Evolutionary conservation across 2,113 vertebrate species (phyloP).

Genomic region (Manacus vitellinus): DNA sequence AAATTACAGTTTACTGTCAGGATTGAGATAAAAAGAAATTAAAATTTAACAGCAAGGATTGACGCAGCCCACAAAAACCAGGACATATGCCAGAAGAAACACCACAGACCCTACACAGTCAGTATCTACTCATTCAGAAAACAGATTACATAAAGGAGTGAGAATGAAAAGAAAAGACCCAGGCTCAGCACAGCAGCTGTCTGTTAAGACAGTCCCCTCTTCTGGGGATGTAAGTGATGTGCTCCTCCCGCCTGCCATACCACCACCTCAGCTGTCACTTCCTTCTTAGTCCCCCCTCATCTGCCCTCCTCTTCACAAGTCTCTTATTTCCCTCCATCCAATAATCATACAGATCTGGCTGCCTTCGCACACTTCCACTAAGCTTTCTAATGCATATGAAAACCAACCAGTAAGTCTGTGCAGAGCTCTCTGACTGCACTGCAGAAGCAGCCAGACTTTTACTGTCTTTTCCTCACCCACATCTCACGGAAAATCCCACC

Average conservation of each 20-base stretch:
- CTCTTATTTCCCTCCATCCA: not conserved
- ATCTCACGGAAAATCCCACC: constrained; percentile 1
- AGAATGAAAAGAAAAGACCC: not conserved
- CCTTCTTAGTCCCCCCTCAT: not conserved
- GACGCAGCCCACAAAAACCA: not conserved
- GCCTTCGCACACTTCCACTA: not conserved
- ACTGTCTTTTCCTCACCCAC: not conserved
- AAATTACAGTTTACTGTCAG: not conserved
- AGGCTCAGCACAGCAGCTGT: not conserved
- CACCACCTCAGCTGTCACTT: not conserved
- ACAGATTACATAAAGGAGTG: not conserved
- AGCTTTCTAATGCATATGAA: not conserved
- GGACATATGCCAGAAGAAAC: constrained; percentile 1
- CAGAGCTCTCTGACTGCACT: not conserved
- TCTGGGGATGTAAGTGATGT: not conserved
- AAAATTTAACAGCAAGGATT: constrained; percentile 6
- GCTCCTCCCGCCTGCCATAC: not conserved
- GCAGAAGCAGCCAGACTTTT: not conserved
- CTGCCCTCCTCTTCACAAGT: not conserved
- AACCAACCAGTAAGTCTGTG: not conserved
- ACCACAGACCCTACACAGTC: not conserved
- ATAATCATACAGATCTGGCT: not conserved
- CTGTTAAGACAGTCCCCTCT: not conserved
- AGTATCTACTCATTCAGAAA: not conserved
- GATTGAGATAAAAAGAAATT: not conserved